A percentile compares a stretch with the other conserved stretches of the same genome.
Conservation (phyloP, 2,888 invertebrate species). For the Drosophila pegasa region DNA sequence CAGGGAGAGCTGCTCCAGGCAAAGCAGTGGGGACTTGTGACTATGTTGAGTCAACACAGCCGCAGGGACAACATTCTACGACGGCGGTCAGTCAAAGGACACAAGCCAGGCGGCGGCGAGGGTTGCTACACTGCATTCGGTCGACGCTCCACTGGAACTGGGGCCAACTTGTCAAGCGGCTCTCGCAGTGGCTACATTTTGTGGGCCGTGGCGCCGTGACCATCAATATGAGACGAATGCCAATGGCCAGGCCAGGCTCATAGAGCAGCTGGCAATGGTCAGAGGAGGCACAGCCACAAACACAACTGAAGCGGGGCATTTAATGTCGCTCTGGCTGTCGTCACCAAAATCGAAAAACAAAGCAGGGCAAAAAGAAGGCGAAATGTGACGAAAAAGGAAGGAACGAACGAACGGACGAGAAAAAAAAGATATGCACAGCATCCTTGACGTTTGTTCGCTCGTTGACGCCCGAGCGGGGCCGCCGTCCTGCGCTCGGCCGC, state of each 20-base stretch:
- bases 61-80: constrained; percentile 68
- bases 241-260: constrained; percentile 38
- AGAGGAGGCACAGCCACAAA: constrained; percentile 60
- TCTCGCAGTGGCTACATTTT: no score
- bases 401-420: constrained; percentile 36
- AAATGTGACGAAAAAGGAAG: constrained; percentile 13
- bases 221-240: constrained; percentile 73
- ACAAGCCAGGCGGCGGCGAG: constrained; percentile 22
- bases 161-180: constrained; percentile 24
- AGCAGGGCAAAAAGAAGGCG: constrained; percentile 36
- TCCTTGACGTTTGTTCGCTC: constrained; percentile 81
- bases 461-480: constrained; percentile 69
- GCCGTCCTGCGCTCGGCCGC: constrained; percentile 11
- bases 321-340: constrained; percentile 80
- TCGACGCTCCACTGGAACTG: no score
- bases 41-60: constrained; percentile 70
- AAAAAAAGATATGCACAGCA: constrained; percentile 68
- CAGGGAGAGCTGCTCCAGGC: constrained; percentile 4
- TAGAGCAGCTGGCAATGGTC: constrained; percentile 56
- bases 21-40: constrained; percentile 25
- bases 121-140: not conserved
- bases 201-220: constrained; percentile 37
- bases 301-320: constrained; percentile 80
- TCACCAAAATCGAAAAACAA: constrained; percentile 78
- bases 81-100: constrained; percentile 58